These are phyloP conservation scores for Arenaria interpres DNA, from an alignment of 2,113 vertebrate genomes.

Conservation along the genomic window DNA sequence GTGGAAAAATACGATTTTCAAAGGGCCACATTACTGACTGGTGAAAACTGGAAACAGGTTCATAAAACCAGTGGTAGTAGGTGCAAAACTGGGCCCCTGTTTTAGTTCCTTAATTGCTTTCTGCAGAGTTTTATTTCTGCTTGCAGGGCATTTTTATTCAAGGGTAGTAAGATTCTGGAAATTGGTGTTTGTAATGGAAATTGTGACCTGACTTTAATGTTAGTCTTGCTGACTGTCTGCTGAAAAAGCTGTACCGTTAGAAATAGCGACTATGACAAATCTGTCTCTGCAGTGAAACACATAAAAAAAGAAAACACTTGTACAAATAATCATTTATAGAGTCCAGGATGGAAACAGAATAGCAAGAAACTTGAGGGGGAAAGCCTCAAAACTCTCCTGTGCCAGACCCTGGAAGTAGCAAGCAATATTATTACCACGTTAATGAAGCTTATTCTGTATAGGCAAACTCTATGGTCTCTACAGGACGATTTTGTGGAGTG, in stretches of 20 bases:
- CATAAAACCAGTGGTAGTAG: not conserved
- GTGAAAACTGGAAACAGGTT: not conserved
- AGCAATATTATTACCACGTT: not conserved
- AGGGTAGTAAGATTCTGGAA: not conserved
- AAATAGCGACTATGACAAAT: not conserved
- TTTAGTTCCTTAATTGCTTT: not conserved
- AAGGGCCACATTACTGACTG: not conserved
- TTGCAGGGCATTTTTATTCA: not conserved
- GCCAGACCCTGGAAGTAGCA: not conserved
- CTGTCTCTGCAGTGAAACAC: not conserved
- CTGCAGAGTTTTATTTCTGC: not conserved
- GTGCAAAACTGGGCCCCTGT: not conserved
- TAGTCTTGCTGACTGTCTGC: not conserved
- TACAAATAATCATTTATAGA: not conserved
- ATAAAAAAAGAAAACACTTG: not conserved
- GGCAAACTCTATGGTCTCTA: not conserved
- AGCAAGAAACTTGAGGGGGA: not conserved
- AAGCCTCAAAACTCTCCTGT: not conserved
- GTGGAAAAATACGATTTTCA: not conserved
- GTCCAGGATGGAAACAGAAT: not conserved
- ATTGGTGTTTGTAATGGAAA: constrained; percentile 15
- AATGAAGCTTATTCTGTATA: too few relatives aligned
- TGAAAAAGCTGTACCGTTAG: constrained; percentile 1
- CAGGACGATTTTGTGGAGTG: too few relatives aligned
- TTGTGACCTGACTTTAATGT: not conserved